A percentile compares a stretch with the other conserved stretches of the same genome.
These are phyloP conservation scores for Lycia hirtaria DNA, from an alignment of 2,888 invertebrate species.

Conservation along the genomic window DNA sequence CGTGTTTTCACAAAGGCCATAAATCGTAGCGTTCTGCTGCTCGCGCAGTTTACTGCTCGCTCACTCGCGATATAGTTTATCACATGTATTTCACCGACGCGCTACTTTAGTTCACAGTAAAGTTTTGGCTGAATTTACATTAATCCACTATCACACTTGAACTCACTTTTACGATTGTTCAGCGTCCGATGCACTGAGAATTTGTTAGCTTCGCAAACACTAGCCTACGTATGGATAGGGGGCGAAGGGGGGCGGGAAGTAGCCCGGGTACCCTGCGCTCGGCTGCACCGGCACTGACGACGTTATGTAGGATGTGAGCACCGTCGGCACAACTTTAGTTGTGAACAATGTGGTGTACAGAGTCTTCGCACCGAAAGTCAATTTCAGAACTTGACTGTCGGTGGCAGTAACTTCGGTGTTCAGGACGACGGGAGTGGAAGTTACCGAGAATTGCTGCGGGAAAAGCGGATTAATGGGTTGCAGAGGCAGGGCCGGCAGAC, in stretches of 20 bases:
- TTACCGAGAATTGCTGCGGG: constrained; percentile 89
- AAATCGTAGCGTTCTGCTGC: constrained; percentile 69
- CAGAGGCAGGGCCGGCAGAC: constrained; percentile 86
- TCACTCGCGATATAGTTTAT: constrained; percentile 74
- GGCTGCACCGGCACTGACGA: constrained; percentile 91
- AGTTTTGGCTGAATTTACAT: constrained; percentile 36
- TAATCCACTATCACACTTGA: constrained; percentile 53
- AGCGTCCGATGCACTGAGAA: constrained; percentile 49
- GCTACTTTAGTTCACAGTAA: constrained; percentile 61
- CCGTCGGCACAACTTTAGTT: constrained; percentile 92
- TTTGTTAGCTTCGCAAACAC: constrained; percentile 47
- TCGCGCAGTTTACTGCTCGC: constrained; percentile 70
- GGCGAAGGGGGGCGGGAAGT: constrained; percentile 90
- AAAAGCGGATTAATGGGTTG: constrained; percentile 85
- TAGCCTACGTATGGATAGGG: constrained; percentile 92
- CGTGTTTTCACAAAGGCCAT: constrained; percentile 71
- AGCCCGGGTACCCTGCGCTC: constrained; percentile 90
- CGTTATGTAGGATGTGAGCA: constrained; percentile 93
- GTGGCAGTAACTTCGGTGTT: constrained; percentile 92
- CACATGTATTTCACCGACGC: constrained; percentile 66
- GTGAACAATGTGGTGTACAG: constrained; percentile 94
- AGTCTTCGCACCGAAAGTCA: constrained; percentile 96
- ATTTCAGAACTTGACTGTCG: constrained; percentile 92
- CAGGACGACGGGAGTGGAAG: constrained; percentile 92
- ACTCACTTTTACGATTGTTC: constrained; percentile 33